Conservation (phyloP, 2,888 invertebrate genomes). For the Dione juno region DNA sequence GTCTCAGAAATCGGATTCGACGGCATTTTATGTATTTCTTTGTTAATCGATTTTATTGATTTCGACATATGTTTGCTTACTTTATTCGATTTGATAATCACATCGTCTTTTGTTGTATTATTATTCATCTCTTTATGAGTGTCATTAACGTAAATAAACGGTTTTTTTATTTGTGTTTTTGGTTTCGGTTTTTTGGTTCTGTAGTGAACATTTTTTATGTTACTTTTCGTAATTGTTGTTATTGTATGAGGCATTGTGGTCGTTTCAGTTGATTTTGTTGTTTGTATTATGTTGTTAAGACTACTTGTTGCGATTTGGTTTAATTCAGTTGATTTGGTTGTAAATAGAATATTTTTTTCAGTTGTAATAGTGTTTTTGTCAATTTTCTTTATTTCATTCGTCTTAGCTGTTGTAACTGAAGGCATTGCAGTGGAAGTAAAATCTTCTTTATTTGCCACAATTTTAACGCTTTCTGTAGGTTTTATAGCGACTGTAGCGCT, state of each 20-base stretch:
- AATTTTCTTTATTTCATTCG: not conserved
- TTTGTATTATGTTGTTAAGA: not conserved
- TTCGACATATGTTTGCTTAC: slow-evolving; percentile 58
- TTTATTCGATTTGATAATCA: slow-evolving; percentile 65
- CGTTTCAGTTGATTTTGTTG: slow-evolving; percentile 45
- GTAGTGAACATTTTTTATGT: slow-evolving; percentile 72
- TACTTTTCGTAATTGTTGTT: slow-evolving; percentile 71
- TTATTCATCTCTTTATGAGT: slow-evolving; percentile 52
- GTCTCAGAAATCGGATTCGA: slow-evolving; percentile 77
- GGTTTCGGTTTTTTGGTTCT: slow-evolving; percentile 75
- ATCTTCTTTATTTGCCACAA: not conserved
- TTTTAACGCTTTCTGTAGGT: slow-evolving; percentile 11
- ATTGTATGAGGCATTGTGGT: slow-evolving; percentile 61
- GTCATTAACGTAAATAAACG: slow-evolving; percentile 50
- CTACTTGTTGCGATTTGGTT: not conserved
- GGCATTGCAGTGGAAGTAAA: slow-evolving; percentile 26
- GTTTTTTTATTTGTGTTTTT: slow-evolving; percentile 71
- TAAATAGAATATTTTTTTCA: slow-evolving; percentile 5
- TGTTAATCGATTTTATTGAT: slow-evolving; percentile 76
- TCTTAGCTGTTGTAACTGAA: slow-evolving; percentile 19
- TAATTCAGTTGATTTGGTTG: slow-evolving; percentile 10
- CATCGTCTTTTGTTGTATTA: slow-evolving; percentile 49
- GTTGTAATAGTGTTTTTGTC: not conserved
- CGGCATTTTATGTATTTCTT: slow-evolving; percentile 80
- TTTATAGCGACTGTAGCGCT: slow-evolving; percentile 19